Evolutionary conservation across 2,888 invertebrate genomes (phyloP), one percentile per base, ranked within the genome.

Genomic region (Brenthis daphne): DNA sequence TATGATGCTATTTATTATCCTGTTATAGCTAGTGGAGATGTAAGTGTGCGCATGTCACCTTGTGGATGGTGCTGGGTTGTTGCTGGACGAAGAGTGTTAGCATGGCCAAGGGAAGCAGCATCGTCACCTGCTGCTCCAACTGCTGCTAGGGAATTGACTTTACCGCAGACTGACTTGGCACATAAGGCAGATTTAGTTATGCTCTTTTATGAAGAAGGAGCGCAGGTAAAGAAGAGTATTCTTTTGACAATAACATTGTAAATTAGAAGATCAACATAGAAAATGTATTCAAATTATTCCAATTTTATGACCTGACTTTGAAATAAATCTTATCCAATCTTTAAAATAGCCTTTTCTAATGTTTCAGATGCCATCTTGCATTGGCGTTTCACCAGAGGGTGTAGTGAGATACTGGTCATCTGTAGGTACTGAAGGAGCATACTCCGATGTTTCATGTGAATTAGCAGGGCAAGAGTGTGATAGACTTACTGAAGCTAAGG

Each of bases 381-480:
- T 99, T 77, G 98, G 98, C 16, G 97, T 98, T 1, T 98, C 98
- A 0, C 98, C 98, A 0, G 98, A 98, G 82, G 99, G 98, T 50
- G 95, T 96, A 63, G 96, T 98, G 0, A 95, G 98, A 1, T 98
- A 96, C 87, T 99, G 99, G 99, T 95, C 97, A 0, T 97, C 96
- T 5, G 95, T 98, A 51, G 96, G 96, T 0, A 97, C 98, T 77
- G 98, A 98, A 82, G 96, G 96, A 0, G 95, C 96, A 1, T 97
- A 96, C 13, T 94, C 96, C 14, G 98, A 99, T 83, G 95, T 96
- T 56, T 96, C 95, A 68, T 96, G 97, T 2, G 98, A 98, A 81
- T 91, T 99, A 48, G 97, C 97, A 43, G 97, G 97, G 0, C 97
- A 97, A 86, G 97, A 97, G 88, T 97, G 97, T 78, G 96, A 96